These are phyloP conservation scores for Belgica antarctica DNA, from an alignment of 2,888 invertebrate genomes.

Conservation along the genomic window DNA sequence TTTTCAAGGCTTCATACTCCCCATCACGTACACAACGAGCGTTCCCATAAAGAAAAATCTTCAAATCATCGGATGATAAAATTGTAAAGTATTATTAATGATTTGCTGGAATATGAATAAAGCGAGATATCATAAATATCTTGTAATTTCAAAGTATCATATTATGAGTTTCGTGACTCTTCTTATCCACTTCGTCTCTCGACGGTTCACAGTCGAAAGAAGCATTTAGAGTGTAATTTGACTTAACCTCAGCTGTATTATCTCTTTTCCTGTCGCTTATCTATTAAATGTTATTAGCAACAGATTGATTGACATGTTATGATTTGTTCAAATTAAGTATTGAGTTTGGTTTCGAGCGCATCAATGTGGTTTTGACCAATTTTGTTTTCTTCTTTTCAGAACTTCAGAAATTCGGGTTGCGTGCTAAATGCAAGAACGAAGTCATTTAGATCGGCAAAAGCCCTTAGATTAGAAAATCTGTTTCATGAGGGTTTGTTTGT, in stretches of 20 bases:
- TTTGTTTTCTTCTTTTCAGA: too few relatives aligned
- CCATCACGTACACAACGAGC: neutral
- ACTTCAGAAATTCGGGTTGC: too few relatives aligned
- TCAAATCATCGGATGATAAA: neutral
- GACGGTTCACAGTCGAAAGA: neutral
- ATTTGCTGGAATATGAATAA: constrained; percentile 27
- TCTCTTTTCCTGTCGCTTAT: constrained; percentile 6
- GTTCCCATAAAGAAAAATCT: neutral
- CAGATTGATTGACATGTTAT: constrained; percentile 33
- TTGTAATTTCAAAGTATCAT: constrained; percentile 41
- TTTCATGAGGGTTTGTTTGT: too few relatives aligned
- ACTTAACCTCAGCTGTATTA: neutral
- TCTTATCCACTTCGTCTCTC: neutral
- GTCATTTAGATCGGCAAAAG: too few relatives aligned
- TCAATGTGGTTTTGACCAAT: too few relatives aligned
- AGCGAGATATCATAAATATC: constrained; percentile 37
- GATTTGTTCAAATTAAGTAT: constrained; percentile 32
- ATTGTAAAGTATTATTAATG: constrained; percentile 37
- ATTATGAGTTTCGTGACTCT: constrained; percentile 31
- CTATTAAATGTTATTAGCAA: constrained; percentile 16
- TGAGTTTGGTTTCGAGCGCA: too few relatives aligned
- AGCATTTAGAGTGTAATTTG: neutral
- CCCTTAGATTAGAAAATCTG: too few relatives aligned
- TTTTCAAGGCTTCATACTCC: too few relatives aligned
- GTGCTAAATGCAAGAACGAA: too few relatives aligned